Evolutionary conservation across 2,888 invertebrate genomes (phyloP), one percentile per base, ranked within the genome.

Genomic region (Entomobrya multifasciata): DNA sequence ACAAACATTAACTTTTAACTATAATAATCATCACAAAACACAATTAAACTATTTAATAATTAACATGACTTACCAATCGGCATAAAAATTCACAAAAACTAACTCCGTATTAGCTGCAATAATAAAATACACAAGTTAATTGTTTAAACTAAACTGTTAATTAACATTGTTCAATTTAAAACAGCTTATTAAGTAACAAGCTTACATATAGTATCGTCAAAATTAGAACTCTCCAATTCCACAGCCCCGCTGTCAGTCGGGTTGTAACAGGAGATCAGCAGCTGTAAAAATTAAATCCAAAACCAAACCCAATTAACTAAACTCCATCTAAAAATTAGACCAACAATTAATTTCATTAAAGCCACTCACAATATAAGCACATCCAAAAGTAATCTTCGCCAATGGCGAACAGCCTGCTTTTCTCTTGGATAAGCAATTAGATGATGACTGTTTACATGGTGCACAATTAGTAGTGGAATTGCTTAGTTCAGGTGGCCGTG

Each of bases 11-110:
- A n/a, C n/a, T 49, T 15, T 13, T 3, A 13, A 49, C 2, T 49
- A 15, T 10, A 4, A 10, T 49, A 22, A 47, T 49, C 44, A 77
- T n/a, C 8, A 3, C 22, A 17, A 77, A 36, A 41, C 11, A 30
- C 20, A 17, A 27, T 8, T n/a, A 11, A 57, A 47, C n/a, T 4
- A 30, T 13, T 52, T n/a, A 49, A 1, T n/a, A 27, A 99, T 92
- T 97, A 95, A 30, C 13, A 93, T 99, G 99, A 55, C 36, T 57
- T 57, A 77, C 99, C 99, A 99, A 92, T 99, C 99, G 41, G 99
- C 99, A 94, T 99, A 99, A 93, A 99, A 99, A 94, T 99, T 99
- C 88, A 99, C 95, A 93, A 99, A 97, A 88, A 99, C 98, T 93
- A 99, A 94, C 94, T 99, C 99, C 94, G 98, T 97, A 87, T 96